Percentiles rank a stretch among this genome's conserved stretches.
These are phyloP conservation scores for Tapirus indicus DNA, from an alignment of 2,797 vertebrate genomes.

Conservation along the genomic window DNA sequence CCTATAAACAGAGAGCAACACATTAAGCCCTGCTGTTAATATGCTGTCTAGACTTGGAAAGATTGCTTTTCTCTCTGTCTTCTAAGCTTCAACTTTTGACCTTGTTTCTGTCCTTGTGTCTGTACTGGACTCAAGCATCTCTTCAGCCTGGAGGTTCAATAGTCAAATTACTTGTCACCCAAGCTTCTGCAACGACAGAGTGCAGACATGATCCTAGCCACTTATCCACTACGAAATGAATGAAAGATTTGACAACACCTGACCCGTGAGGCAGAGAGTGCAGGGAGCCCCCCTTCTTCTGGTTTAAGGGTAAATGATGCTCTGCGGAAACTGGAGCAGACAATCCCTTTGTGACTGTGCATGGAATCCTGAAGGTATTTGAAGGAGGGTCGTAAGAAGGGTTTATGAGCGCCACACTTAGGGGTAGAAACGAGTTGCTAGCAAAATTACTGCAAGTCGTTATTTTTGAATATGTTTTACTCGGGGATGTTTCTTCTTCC, in stretches of 20 bases:
- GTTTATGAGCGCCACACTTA: not conserved
- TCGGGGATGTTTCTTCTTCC: slow-evolving; percentile 23
- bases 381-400: slow-evolving; percentile 45
- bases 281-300: slow-evolving; percentile 47
- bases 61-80: slow-evolving; percentile 81
- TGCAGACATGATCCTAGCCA: slow-evolving; percentile 17
- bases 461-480: slow-evolving; percentile 84
- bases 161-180: slow-evolving; percentile 68
- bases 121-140: slow-evolving; percentile 52
- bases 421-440: slow-evolving; percentile 68
- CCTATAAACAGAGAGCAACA: slow-evolving; percentile 79
- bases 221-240: not conserved
- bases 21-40: slow-evolving; percentile 86
- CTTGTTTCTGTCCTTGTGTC: slow-evolving; percentile 82
- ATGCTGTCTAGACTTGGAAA: slow-evolving; percentile 88
- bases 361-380: slow-evolving; percentile 69
- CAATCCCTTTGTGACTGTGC: not conserved
- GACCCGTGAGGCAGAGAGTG: not conserved
- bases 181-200: slow-evolving; percentile 32
- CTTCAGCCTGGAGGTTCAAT: slow-evolving; percentile 69
- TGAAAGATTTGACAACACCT: slow-evolving; percentile 34
- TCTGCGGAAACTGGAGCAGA: slow-evolving; percentile 65
- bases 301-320: slow-evolving; percentile 36
- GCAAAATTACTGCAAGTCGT: slow-evolving; percentile 72
- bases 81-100: slow-evolving; percentile 85